A percentile compares a stretch with the other conserved stretches of the same genome.
Evolutionary conservation across 2,113 vertebrate genomes (phyloP).

Genomic region (Barbus barbus): DNA sequence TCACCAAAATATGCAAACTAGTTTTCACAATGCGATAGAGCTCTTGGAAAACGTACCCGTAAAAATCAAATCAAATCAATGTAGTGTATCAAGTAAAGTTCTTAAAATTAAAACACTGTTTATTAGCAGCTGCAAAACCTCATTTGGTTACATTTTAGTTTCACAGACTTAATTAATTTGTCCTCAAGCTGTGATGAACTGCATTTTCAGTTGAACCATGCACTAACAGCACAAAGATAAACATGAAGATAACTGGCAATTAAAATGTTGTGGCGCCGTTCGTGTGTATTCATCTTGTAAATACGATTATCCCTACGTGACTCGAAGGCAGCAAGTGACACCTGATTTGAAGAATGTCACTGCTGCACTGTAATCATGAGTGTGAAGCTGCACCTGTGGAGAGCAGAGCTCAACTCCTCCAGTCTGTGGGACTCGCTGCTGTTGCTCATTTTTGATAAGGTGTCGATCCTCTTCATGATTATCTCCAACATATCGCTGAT

Average conservation of each 20-base stretch:
- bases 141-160: neutral
- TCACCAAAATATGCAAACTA: neutral
- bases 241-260: neutral
- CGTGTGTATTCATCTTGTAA: neutral
- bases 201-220: neutral
- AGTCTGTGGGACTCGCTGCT: slow-evolving; percentile 80
- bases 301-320: neutral
- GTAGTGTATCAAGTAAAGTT: neutral
- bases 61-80: neutral
- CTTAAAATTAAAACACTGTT: neutral
- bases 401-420: slow-evolving; percentile 76
- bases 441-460: slow-evolving; percentile 87
- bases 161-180: neutral
- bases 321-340: neutral
- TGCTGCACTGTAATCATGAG: neutral
- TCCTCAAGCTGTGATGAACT: neutral
- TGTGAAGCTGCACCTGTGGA: slow-evolving; percentile 81
- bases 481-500: slow-evolving; percentile 97
- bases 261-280: neutral
- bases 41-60: no score
- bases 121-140: neutral
- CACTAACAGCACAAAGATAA: neutral
- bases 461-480: slow-evolving; percentile 90
- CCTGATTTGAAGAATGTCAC: neutral
- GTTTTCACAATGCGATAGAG: neutral